Base-by-base conservation (phyloP, 2,888 invertebrate genomes). In the Odontocolon sp. region DNA sequence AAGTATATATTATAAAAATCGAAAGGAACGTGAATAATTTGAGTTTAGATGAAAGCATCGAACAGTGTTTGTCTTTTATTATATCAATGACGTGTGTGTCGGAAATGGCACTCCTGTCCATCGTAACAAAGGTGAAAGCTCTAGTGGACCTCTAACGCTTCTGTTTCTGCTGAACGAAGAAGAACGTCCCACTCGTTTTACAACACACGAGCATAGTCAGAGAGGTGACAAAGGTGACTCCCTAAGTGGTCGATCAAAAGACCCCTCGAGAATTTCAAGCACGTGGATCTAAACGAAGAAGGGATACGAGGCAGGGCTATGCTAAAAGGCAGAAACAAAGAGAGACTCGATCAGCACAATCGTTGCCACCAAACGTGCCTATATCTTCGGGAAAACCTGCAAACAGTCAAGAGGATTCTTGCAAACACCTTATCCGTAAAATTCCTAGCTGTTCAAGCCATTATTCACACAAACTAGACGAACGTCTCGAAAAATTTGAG, bases 181-280 rank as follows among this genome's bases (percentile, higher is more conserved):
- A 61, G 47, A 63, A 45, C 45, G 63, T 61, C 26, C n/a, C 31
- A 21, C 45, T 18, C 33, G 16, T 61, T 61, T 45, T 31, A 2
- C 14, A 0, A 18, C 14, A 21, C 28, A 18, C 5, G n/a, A 42
- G 42, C 59, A 16, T 8, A 18, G 18, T 28, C 45, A 5, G 18
- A 33, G 47, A 63, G 63, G 63, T 57, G 68, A 26, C 11, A 28
- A 59, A 50, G 57, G 36, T 26, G 21, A 50, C 23, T 16, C 36
- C 21, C 28, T 18, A 57, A 57, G 45, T 68, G 21, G 50, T 38
- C 68, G 57, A 68, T 68, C 68, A 68, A 68, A 68, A 57, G 68
- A 56, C 42, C 45, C 23, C 67, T 67, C 42, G 36, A 66, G 26
- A 38, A 68, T 68, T 26, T 63, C 63, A 18, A 59, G 47, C 57